phyloP scores from a whole-genome alignment of 2,113 vertebrate genomes.

The Megaceryle torquata region DNA sequence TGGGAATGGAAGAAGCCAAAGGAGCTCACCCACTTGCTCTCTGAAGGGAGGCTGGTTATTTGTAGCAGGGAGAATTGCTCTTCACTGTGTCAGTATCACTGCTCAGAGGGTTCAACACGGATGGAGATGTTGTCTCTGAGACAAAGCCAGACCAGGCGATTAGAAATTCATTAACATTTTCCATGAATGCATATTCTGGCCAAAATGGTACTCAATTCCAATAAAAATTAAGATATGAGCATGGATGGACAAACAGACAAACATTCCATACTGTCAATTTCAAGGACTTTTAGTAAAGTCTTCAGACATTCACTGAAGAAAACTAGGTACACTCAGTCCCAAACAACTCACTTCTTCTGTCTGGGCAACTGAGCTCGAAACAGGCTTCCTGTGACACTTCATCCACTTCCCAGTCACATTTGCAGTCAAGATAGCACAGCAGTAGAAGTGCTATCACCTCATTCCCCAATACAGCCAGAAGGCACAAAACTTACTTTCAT shows the following conservation, averaged over 20 bases:
- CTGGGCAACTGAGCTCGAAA: background rate
- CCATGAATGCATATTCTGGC: background rate
- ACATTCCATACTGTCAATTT: background rate
- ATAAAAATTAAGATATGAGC: background rate
- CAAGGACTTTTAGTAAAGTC: background rate
- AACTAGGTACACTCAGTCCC: background rate
- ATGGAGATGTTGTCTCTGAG: background rate
- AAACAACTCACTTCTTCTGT: background rate
- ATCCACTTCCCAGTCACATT: background rate
- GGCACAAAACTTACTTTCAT: background rate
- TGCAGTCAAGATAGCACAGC: background rate
- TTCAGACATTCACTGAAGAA: background rate
- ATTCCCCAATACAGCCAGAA: background rate
- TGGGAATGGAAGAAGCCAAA: background rate
- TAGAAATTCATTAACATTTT: background rate
- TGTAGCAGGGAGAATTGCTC: background rate
- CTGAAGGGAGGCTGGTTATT: background rate
- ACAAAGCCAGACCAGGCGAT: background rate
- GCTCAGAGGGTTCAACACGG: background rate
- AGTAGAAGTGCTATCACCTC: background rate
- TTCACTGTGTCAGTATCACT: background rate
- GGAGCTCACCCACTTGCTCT: background rate
- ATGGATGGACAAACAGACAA: background rate
- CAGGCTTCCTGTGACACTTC: background rate
- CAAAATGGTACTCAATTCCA: background rate